Evolutionary conservation across 2,113 vertebrate genomes (phyloP), one percentile per base, ranked within the genome.

Genomic region (Centropus unirufus): DNA sequence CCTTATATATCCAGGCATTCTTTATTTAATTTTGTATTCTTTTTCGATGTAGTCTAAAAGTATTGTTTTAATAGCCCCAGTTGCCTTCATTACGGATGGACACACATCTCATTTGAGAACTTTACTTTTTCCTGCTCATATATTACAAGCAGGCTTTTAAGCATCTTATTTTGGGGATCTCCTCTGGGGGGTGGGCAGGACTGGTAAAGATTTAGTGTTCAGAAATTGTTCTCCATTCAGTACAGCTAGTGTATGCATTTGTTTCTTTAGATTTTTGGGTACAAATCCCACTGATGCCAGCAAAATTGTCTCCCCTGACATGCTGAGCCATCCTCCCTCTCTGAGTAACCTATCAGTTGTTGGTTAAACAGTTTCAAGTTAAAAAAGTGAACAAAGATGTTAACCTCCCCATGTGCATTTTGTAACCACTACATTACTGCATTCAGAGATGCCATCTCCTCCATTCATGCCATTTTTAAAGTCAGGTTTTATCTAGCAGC

Each of bases 361-460:
- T 70, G 32, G 13, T 29, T 81, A 68, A 92, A 57, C 6, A 54
- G 9, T 19, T 16, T 61, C 30, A 64, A 20, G 29, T 30, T 59
- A 54, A 66, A 44, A 75, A 83, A 78, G 20, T 14, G 46, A 83
- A 46, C 10, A 14, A 82, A 68, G 54, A 32, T 7, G 30, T 74
- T 69, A 26, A 47, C 5, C 16, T 9, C 8, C 6, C 14, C 1
- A 1, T 30, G 13, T 7, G 5, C 8, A 8, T 27, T 22, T 18
- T 74, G 10, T 15, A 84, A 36, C 5, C 54, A 40, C 23, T 64
- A 9, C 22, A 47, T 11, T 42, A n/a, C 34, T 39, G 21, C 27
- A 62, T 69, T 57, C 52, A 44, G 20, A 52, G 73, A 21, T 57
- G 17, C 29, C 8, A 36, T 5, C 11, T 69, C 26, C 39, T 67